Base-by-base conservation (phyloP, 2,888 invertebrate genomes). In the Urechis unicinctus region DNA sequence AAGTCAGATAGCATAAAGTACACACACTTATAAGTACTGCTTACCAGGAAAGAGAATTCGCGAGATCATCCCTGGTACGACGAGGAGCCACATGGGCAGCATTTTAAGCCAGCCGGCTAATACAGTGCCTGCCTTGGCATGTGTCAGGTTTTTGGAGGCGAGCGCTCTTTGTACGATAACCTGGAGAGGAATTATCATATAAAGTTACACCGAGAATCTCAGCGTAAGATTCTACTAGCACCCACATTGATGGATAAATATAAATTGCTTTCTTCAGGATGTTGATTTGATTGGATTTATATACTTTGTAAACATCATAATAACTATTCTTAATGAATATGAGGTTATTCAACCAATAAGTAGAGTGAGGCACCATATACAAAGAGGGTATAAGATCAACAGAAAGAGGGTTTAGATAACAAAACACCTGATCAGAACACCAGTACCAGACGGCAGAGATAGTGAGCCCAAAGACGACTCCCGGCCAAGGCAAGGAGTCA, bases 161-260 rank as follows among this genome's bases (percentile, higher is more conserved):
- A 82, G 66, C 21, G 78, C 77, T 50, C 82, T 65, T 68, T 83
- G 82, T 1, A 83, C 82, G 67, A 82, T 82, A 62, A 82, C 77
- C 81, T 82, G 36, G n/a, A n/a, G n/a, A n/a, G n/a, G n/a, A n/a
- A n/a, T n/a, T n/a, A n/a, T n/a, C n/a, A n/a, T n/a, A n/a, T n/a
- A n/a, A n/a, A n/a, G n/a, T n/a, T n/a, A n/a, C n/a, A n/a, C n/a
- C n/a, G n/a, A n/a, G n/a, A n/a, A n/a, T n/a, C n/a, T n/a, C n/a
- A n/a, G n/a, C n/a, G n/a, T n/a, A n/a, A n/a, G n/a, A n/a, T n/a
- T n/a, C n/a, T n/a, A n/a, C n/a, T n/a, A n/a, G n/a, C n/a, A n/a
- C n/a, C n/a, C n/a, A n/a, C n/a, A n/a, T n/a, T n/a, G n/a, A n/a
- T n/a, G n/a, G n/a, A n/a, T n/a, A n/a, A n/a, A n/a, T n/a, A n/a